Evolutionary conservation across 2,797 vertebrate species (phyloP), one percentile per base, ranked within the genome.

Genomic region (Gymnocypris eckloni): DNA sequence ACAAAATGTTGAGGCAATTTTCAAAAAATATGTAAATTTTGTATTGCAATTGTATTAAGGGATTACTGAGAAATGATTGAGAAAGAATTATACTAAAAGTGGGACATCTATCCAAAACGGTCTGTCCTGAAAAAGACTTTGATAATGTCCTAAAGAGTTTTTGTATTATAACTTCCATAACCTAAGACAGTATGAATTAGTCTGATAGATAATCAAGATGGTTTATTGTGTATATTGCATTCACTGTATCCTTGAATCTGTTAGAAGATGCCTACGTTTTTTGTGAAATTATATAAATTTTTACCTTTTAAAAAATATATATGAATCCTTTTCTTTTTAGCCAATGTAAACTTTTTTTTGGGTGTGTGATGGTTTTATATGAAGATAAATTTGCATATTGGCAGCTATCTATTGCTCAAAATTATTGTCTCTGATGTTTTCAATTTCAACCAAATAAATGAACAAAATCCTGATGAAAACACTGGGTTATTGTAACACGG

Each of bases 351-450:
- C 28, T 50, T 50, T 16, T 52, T 52, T 48, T 16, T 69, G 7
- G 61, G 4, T 16, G 28, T 48, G 18, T 56, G 18, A 71, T 70
- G 41, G 41, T 79, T 79, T 75, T 39, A 69, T 72, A 73, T 43
- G 22, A n/a, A 86, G 41, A 39, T 54, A 67, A 37, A 79, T 25
- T 11, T 61, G 48, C 77, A 78, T 76, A 54, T 86, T n/a, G 45
- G 2, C 2, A 43, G 79, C 67, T 67, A 20, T 4, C 12, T 43
- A 28, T 61, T 86, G 9, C 9, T 52, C 20, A 59, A 20, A 69
- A 15, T n/a, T 2, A 67, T 33, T 8, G 1, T 61, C 66, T 41
- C 39, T 79, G 52, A 61, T 56, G 52, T 56, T 69, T 81, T 33
- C 33, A 33, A 33, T 33, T 52, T 81, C 6, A 20, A 67, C 6